These are phyloP conservation scores for Synanthedon myopaeformis DNA, from an alignment of 2,888 invertebrate genomes.

Conservation along the genomic window DNA sequence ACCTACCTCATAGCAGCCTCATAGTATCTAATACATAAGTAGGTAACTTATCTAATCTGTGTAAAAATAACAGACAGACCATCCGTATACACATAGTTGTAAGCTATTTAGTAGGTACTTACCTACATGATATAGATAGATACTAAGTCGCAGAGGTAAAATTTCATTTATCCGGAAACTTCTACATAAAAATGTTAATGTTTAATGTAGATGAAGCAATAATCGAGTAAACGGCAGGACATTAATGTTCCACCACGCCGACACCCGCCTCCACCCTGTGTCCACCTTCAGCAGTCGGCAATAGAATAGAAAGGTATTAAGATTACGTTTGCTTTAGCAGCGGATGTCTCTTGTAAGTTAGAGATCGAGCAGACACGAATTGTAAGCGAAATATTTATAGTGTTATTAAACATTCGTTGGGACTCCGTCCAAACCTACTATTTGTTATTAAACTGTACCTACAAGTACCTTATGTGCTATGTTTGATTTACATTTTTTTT, in stretches of 20 bases:
- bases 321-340: neutral
- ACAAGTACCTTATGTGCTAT: too few relatives aligned
- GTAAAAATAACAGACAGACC: too few relatives aligned
- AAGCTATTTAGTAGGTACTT: too few relatives aligned
- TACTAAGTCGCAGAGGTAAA: neutral
- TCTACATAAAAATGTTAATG: constrained; percentile 13
- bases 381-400: neutral
- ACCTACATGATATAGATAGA: too few relatives aligned
- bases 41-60: too few relatives aligned
- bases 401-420: too few relatives aligned
- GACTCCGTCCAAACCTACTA: too few relatives aligned
- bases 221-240: neutral
- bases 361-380: neutral
- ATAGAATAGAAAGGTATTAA: neutral
- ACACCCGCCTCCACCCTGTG: neutral
- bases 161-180: neutral
- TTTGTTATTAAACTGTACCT: too few relatives aligned
- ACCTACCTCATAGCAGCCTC: too few relatives aligned
- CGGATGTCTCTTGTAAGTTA: neutral
- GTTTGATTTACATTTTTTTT: too few relatives aligned
- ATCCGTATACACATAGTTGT: too few relatives aligned
- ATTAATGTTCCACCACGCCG: neutral
- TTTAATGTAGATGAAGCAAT: constrained; percentile 29
- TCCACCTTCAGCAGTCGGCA: neutral
- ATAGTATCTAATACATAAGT: too few relatives aligned